A percentile compares a stretch with the other conserved stretches of the same genome.
Evolutionary conservation across 2,113 vertebrate species (phyloP).

Genomic region (Cinclus cinclus): DNA sequence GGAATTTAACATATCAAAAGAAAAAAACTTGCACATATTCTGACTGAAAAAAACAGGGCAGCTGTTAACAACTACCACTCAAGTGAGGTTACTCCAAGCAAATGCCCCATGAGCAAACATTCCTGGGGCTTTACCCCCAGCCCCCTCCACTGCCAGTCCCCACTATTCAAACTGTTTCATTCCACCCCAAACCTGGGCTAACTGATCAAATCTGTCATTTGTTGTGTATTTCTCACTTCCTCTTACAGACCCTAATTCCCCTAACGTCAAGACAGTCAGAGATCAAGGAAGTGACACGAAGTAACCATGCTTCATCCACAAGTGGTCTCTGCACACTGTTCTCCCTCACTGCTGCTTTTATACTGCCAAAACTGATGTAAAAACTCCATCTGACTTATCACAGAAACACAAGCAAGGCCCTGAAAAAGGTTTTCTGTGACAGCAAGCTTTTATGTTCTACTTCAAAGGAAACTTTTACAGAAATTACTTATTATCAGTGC

Average conservation of each 20-base stretch:
- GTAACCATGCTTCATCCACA: background rate
- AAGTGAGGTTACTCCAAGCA: background rate
- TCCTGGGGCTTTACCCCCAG: background rate
- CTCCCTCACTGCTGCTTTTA: background rate
- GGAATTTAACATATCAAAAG: background rate
- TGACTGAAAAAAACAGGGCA: background rate
- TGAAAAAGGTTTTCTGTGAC: background rate
- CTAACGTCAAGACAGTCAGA: background rate
- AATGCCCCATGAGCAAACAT: background rate
- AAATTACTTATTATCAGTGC: background rate
- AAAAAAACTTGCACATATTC: background rate
- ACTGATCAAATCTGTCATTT: background rate
- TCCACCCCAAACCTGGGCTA: background rate
- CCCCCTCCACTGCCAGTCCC: background rate
- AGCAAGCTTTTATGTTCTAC: background rate
- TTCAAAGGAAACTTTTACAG: background rate
- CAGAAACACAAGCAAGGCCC: background rate
- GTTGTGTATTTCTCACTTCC: background rate
- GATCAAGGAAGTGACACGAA: background rate
- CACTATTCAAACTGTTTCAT: background rate
- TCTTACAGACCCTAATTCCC: background rate
- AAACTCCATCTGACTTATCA: background rate
- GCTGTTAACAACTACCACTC: background rate
- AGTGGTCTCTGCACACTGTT: background rate
- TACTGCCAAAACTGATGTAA: background rate